phyloP scores from a whole-genome alignment of 2,888 invertebrate species.

The Autographa gamma region DNA sequence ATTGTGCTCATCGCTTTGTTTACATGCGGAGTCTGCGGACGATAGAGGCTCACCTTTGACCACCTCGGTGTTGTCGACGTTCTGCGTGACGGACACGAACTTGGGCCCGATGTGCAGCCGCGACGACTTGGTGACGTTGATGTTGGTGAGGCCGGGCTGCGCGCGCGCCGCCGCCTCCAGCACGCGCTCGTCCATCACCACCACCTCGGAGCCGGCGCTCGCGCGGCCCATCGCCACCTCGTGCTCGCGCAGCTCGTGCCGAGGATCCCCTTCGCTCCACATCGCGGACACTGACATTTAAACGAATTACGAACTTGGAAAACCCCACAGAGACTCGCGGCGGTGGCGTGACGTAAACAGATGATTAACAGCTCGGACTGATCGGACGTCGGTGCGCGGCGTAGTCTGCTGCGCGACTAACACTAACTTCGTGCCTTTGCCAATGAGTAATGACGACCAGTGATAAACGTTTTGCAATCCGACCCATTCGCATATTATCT shows the following conservation, averaged over 20 bases:
- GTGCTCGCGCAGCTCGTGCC: slow-evolving; percentile 53
- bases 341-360: slow-evolving; percentile 59
- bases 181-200: slow-evolving; percentile 64
- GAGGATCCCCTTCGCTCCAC: slow-evolving; percentile 64
- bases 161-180: slow-evolving; percentile 59
- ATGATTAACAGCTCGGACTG: slow-evolving; percentile 49
- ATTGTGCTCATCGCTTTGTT: slow-evolving; percentile 54
- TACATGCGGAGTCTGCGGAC: slow-evolving; percentile 22
- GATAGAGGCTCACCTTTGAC: slow-evolving; percentile 77
- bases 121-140: slow-evolving; percentile 76
- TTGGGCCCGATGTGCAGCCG: slow-evolving; percentile 81
- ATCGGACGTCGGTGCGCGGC: slow-evolving; percentile 64
- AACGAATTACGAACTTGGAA: slow-evolving; percentile 43
- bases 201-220: slow-evolving; percentile 69
- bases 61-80: slow-evolving; percentile 79
- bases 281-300: slow-evolving; percentile 60
- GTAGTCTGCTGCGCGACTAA: slow-evolving; percentile 59
- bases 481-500: slow-evolving; percentile 45
- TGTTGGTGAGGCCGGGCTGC: slow-evolving; percentile 66
- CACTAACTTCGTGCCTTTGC: slow-evolving; percentile 66
- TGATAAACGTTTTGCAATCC: slow-evolving; percentile 53
- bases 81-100: slow-evolving; percentile 79
- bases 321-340: slow-evolving; percentile 44
- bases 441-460: slow-evolving; percentile 18
- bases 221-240: slow-evolving; percentile 57